phyloP scores from a whole-genome alignment of 2,888 invertebrate genomes.

The Phengaris arion region DNA sequence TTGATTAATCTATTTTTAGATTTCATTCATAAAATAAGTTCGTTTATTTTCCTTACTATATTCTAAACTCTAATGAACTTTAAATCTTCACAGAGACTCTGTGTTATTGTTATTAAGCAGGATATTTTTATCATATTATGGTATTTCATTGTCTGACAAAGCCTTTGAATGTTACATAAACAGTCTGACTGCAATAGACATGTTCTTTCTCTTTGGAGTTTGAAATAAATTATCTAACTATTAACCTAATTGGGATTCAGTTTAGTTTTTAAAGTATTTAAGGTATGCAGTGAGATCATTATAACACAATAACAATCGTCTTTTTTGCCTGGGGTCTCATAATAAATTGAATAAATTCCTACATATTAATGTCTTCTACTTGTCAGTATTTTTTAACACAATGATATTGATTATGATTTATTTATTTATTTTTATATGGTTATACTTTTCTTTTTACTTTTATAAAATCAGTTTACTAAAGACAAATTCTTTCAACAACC shows the following conservation, averaged over 20 bases:
- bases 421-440: too few relatives aligned
- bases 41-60: constrained; percentile 4
- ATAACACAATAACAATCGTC: too few relatives aligned
- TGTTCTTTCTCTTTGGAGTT: background rate
- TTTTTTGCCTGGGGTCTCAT: too few relatives aligned
- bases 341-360: too few relatives aligned
- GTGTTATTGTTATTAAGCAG: background rate
- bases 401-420: too few relatives aligned
- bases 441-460: too few relatives aligned
- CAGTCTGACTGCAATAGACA: background rate
- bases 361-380: too few relatives aligned
- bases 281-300: too few relatives aligned
- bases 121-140: background rate
- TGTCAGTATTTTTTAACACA: too few relatives aligned
- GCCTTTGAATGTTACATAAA: constrained; percentile 1
- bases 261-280: background rate
- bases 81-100: background rate
- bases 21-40: constrained; percentile 34
- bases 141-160: background rate
- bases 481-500: too few relatives aligned
- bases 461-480: too few relatives aligned
- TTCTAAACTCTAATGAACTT: background rate
- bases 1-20: constrained; percentile 37
- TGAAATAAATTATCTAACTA: background rate
- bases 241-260: background rate